Conservation (phyloP, 2,888 invertebrate genomes). For the Orthosia gracilis region DNA sequence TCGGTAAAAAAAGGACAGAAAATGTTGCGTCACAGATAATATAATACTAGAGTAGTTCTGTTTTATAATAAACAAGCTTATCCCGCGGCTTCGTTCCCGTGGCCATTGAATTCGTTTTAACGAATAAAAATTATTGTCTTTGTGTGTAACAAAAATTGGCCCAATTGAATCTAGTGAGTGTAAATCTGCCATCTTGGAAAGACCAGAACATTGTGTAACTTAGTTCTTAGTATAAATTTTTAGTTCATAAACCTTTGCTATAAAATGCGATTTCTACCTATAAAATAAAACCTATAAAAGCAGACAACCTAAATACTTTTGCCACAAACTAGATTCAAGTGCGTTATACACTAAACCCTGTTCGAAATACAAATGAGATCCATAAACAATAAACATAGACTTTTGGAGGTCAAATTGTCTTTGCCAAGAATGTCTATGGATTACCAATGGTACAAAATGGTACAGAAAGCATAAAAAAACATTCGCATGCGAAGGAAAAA, state of each 20-base stretch:
- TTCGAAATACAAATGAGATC: slow-evolving; percentile 28
- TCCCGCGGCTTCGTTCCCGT: too few relatives aligned
- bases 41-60: too few relatives aligned
- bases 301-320: neutral
- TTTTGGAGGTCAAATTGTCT: slow-evolving; percentile 29
- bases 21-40: too few relatives aligned
- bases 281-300: neutral
- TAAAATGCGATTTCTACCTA: neutral
- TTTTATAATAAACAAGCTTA: too few relatives aligned
- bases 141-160: neutral
- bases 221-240: too few relatives aligned
- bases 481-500: slow-evolving; percentile 17
- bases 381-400: slow-evolving; percentile 32
- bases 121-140: neutral
- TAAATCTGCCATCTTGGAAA: too few relatives aligned
- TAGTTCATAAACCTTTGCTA: neutral
- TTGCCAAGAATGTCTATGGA: slow-evolving; percentile 15
- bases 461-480: slow-evolving; percentile 35
- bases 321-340: slow-evolving; percentile 17
- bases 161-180: too few relatives aligned
- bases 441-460: slow-evolving; percentile 30
- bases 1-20: too few relatives aligned
- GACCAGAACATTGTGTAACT: too few relatives aligned
- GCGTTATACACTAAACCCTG: slow-evolving; percentile 28
- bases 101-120: too few relatives aligned